These are phyloP conservation scores for Toxotes lorentzi DNA, from an alignment of 2,797 vertebrate species.

Conservation along the genomic window DNA sequence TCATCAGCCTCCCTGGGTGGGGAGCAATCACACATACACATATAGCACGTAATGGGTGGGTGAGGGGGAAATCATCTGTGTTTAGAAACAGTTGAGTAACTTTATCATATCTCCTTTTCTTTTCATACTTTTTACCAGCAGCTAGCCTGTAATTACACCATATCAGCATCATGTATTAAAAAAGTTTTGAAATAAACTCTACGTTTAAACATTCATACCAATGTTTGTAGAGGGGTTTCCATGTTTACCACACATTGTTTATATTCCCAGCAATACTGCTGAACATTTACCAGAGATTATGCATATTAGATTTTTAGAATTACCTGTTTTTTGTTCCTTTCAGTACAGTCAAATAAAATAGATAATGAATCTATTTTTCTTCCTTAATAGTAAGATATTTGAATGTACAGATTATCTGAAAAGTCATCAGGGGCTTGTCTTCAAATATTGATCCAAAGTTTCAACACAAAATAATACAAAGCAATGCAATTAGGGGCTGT, in stretches of 20 bases:
- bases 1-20: slow-evolving; percentile 76
- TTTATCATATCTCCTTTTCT: neutral
- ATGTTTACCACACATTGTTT: neutral
- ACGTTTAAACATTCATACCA: neutral
- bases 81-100: slow-evolving; percentile 26
- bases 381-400: neutral
- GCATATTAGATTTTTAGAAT: neutral
- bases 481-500: slow-evolving; percentile 27
- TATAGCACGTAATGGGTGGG: slow-evolving; percentile 15
- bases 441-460: slow-evolving; percentile 41
- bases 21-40: slow-evolving; percentile 49
- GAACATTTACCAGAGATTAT: neutral
- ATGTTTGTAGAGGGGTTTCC: neutral
- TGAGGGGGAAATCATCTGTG: slow-evolving; percentile 38
- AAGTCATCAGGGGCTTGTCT: slow-evolving; percentile 40
- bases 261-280: neutral
- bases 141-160: neutral
- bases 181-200: neutral
- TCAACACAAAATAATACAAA: no score
- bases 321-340: slow-evolving; percentile 1
- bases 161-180: slow-evolving; percentile 5
- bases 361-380: neutral
- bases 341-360: slow-evolving; percentile 15
- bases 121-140: neutral
- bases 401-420: slow-evolving; percentile 34